A percentile compares a stretch with the other conserved stretches of the same genome.
phyloP scores from a whole-genome alignment of 2,888 invertebrate species.

The Drosophila anceps region DNA sequence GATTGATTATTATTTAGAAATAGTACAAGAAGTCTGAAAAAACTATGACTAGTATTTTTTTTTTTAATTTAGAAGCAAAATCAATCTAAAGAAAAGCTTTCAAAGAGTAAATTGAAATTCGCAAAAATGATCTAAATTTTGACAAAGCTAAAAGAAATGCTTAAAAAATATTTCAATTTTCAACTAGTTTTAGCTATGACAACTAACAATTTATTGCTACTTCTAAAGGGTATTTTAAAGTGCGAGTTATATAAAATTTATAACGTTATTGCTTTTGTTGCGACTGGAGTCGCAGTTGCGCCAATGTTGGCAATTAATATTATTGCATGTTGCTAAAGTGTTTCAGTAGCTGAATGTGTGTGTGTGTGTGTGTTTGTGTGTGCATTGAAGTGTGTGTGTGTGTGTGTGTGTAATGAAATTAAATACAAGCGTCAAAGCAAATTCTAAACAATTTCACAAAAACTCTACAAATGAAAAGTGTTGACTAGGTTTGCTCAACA shows the following conservation, averaged over 20 bases:
- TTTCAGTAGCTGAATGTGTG: conserved; percentile 30
- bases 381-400: conserved; percentile 21
- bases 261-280: conserved; percentile 26
- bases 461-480: conserved; percentile 28
- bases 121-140: background rate
- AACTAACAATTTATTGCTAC: background rate
- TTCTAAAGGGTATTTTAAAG: conserved; percentile 25
- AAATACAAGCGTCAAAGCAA: conserved; percentile 75
- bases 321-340: conserved; percentile 71
- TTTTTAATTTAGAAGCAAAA: too few species aligned
- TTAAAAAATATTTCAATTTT: too few species aligned
- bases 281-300: conserved; percentile 57
- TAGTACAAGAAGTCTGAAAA: too few species aligned
- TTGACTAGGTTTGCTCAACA: conserved; percentile 16
- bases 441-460: conserved; percentile 68
- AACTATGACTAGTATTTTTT: too few species aligned
- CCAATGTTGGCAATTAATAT: conserved; percentile 80
- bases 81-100: background rate
- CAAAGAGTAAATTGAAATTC: background rate
- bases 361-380: conserved; percentile 21
- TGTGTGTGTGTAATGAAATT: conserved; percentile 69
- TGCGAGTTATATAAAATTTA: background rate
- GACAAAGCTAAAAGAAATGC: background rate
- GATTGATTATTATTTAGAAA: too few species aligned
- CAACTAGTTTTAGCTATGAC: too few species aligned